Percentiles rank a stretch among this genome's conserved stretches.
Evolutionary conservation across 2,888 invertebrate genomes (phyloP).

Genomic region (Dryadula phaetusa): DNA sequence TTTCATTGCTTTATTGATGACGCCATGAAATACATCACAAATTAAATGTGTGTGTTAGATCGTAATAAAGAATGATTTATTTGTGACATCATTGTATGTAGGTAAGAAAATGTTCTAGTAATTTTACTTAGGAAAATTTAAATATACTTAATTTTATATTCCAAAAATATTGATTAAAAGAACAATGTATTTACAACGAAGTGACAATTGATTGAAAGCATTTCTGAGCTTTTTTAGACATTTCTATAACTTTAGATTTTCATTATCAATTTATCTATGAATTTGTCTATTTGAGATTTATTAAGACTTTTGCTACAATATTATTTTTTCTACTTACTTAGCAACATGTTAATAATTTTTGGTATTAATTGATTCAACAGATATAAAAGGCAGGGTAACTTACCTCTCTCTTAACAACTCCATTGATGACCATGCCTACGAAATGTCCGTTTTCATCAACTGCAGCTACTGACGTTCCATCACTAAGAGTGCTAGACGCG

Average conservation of each 20-base stretch:
- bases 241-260: no score
- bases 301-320: no score
- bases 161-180: background rate
- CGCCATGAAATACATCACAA: background rate
- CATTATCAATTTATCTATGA: no score
- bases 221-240: no score
- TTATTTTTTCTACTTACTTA: no score
- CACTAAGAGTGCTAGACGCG: constrained; percentile 82
- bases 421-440: constrained; percentile 84
- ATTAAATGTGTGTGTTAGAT: background rate
- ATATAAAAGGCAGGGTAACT: background rate
- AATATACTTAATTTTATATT: background rate
- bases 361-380: no score
- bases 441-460: constrained; percentile 84
- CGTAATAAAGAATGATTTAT: background rate
- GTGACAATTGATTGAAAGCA: no score
- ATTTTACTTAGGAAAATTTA: background rate
- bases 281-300: no score
- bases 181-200: no score
- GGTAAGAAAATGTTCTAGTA: background rate
- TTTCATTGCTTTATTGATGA: background rate
- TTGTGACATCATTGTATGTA: background rate
- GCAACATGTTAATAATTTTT: no score
- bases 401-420: constrained; percentile 69
- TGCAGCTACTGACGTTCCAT: constrained; percentile 86